Evolutionary conservation across 1,140 invertebrate species (phyloP).

Genomic region (Drosophila asahinai): DNA sequence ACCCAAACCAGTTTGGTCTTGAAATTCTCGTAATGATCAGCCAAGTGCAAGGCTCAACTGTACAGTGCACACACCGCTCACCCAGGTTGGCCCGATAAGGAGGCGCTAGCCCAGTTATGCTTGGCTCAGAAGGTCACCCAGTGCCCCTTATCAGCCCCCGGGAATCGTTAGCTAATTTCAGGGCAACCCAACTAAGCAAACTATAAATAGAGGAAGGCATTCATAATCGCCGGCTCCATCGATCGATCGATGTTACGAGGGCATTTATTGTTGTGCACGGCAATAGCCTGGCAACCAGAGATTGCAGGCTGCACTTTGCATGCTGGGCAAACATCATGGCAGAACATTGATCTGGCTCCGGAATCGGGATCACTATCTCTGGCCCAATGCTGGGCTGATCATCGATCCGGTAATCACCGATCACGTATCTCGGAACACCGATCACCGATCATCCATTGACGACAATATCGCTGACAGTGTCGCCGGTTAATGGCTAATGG

Average conservation of each 20-base stretch:
- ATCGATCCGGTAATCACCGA: conserved; percentile 15
- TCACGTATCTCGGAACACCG: conserved; percentile 25
- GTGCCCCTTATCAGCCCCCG: conserved; percentile 18
- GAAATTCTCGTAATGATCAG: conserved; percentile 21
- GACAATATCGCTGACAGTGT: conserved; percentile 43
- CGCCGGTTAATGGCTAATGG: conserved; percentile 41
- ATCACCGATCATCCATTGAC: conserved; percentile 40
- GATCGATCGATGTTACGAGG: conserved; percentile 49
- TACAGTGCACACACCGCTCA: conserved; percentile 25
- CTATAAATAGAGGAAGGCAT: conserved; percentile 48
- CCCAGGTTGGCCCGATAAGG: conserved; percentile 22
- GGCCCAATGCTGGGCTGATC: conserved; percentile 27
- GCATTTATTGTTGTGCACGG: conserved; percentile 43
- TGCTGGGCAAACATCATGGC: conserved; percentile 48
- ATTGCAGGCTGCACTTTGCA: conserved; percentile 43
- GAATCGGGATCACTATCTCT: conserved; percentile 20
- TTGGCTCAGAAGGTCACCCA: conserved; percentile 46
- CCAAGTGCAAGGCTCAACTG: conserved; percentile 49
- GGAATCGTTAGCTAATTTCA: conserved; percentile 38
- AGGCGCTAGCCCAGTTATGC: conserved; percentile 32
- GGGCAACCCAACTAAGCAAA: conserved; percentile 29
- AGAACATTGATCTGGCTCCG: conserved; percentile 34
- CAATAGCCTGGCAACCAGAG: conserved; percentile 29
- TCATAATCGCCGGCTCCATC: conserved; percentile 15
- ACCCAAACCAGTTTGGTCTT: conserved; percentile 24